Base-by-base conservation (phyloP, 2,113 vertebrate genomes). In the Paramormyrops kingsleyae region DNA sequence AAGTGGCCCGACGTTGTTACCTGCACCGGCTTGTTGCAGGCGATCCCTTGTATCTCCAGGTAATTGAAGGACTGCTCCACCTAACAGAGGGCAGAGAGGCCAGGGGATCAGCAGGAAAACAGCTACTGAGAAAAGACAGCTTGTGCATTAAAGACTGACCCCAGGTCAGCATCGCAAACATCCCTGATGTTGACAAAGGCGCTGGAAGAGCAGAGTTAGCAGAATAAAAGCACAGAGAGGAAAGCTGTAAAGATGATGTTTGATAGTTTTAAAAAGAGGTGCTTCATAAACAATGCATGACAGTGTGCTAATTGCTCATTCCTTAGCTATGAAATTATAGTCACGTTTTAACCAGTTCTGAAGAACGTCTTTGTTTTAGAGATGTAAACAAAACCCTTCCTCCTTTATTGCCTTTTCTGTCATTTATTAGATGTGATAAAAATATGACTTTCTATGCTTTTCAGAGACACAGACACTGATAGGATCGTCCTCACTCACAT, bases 11-110 rank as follows among this genome's bases (percentile, higher is more conserved):
- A 46, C 24, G 62, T 62, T 95, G 95, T 94, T 95, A 99, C 98
- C 97, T 99, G 98, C 88, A 97, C 96, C 0, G 98, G 97, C 93
- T 97, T 99, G 96, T 93, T 97, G 93, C 97, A 98, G 80, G 94
- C 92, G 88, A 99, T 95, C n/a, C 98, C 97, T 89, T 98, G 98
- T 93, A 99, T 98, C 96, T 99, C 98, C 96, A 99, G 93, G 92
- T 99, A 99, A 95, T 97, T 99, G 94, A 99, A 98, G 90, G 96
- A 97, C 92, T 98, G 95, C 92, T 99, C 98, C 87, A 99, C 95
- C 98, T 99, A 92, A 88, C 95, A 91, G 86, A 94, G 24, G 1
- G 90, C 6, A 88, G n/a, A 70, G 50, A 35, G 88, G 39, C 87
- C 70, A 91, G 21, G 15, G 62, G 9, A 35, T 56, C 49, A 83